Evolutionary conservation across 2,797 vertebrate genomes (phyloP), one percentile per base, ranked within the genome.

Genomic region (Amniataba percoides): DNA sequence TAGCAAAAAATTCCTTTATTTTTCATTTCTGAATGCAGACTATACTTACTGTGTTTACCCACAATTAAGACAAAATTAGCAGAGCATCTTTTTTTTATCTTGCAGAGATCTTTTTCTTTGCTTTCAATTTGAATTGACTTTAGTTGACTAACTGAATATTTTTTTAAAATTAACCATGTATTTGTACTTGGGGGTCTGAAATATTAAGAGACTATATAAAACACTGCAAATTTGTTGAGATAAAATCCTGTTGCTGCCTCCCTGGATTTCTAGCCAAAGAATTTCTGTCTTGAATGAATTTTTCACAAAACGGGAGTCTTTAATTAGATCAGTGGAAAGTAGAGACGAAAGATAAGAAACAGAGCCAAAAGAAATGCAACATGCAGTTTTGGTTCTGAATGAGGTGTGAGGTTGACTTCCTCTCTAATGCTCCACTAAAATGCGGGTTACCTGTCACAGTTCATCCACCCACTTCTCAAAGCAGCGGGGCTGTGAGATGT

Each of bases 341-440:
- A 42, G 27, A 64, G 7, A 43, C 25, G 10, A 1, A 31, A 9
- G 7, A 23, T 42, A 39, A 57, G 31, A 34, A 67, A 48, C 2
- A 0, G 19, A 31, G 42, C 7, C 9, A 31, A 66, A 16, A 4
- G 14, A 43, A 36, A 40, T 23, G 3, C 34, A 36, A 8, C 52
- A 7, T n/a, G n/a, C 27, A 11, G 18, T 36, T 59, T 53, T 58
- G 25, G 15, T 31, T 61, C 15, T 19, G 10, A 63, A 27, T 34
- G 49, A 59, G 31, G n/a, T 81, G 59, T 69, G n/a, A 23, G 27
- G 36, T 74, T 42, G 23, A 71, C 34, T 58, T 64, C 48, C 39
- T 62, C n/a, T 74, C 25, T 48, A 36, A 13, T 9, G 21, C 23
- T 23, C 45, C 27, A 56, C 46, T 60, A 48, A 75, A 55, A 63